Percentiles rank a stretch among this genome's conserved stretches.
Conservation (phyloP, 2,888 invertebrate species). For the Mesochorus sp. region DNA sequence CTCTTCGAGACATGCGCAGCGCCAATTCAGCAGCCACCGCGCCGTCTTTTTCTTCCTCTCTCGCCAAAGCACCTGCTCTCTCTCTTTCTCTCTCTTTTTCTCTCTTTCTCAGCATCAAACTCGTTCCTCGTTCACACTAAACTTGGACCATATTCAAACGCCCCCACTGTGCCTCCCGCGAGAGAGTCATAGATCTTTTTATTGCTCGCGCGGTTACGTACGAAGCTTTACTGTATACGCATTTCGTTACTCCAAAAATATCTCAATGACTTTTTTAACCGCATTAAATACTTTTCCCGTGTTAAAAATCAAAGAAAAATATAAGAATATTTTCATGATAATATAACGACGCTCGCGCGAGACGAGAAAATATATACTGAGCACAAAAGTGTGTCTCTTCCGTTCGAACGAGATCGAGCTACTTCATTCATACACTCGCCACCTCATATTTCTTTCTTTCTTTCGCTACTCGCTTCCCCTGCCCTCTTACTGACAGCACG, state of each 20-base stretch:
- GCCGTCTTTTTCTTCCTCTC: slow-evolving; percentile 42
- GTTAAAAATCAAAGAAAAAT: slow-evolving; percentile 9
- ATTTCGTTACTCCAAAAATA: too few relatives aligned
- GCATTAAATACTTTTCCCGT: too few relatives aligned
- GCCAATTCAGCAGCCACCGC: slow-evolving; percentile 48
- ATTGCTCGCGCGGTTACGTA: too few relatives aligned
- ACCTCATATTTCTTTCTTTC: slow-evolving; percentile 38
- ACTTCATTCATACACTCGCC: slow-evolving; percentile 55
- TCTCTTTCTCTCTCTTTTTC: slow-evolving; percentile 23
- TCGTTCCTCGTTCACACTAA: too few relatives aligned
- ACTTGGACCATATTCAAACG: too few relatives aligned
- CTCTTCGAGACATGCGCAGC: slow-evolving; percentile 58
- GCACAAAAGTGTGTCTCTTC: slow-evolving; percentile 46
- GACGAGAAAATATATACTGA: too few relatives aligned
- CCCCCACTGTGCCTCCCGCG: too few relatives aligned
- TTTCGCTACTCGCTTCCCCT: slow-evolving; percentile 6
- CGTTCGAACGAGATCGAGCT: slow-evolving; percentile 49
- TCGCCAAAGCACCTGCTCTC: slow-evolving; percentile 47
- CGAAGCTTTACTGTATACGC: too few relatives aligned
- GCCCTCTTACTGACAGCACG: neutral
- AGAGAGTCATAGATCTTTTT: too few relatives aligned
- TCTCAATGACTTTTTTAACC: too few relatives aligned
- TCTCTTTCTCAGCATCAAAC: slow-evolving; percentile 4
- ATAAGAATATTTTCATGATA: slow-evolving; percentile 43
- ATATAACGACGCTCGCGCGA: too few relatives aligned